Base-by-base conservation (phyloP, 2,888 invertebrate species). In the Acholoe squamosa region DNA sequence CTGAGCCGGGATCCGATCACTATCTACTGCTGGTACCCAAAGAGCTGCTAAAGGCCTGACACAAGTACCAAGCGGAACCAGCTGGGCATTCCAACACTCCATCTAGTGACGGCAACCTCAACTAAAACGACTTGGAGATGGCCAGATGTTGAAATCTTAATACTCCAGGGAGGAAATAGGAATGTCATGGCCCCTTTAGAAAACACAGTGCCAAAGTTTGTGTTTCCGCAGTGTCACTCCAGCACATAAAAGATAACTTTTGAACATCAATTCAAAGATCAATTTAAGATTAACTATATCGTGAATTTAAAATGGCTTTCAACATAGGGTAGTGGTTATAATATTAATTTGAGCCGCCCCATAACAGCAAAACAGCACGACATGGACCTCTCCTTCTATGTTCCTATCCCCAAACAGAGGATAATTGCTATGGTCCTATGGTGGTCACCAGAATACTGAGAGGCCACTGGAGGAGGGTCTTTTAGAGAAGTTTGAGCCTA, bases 1-100 rank as follows among this genome's bases (percentile, higher is more conserved):
- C 71, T 71, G 71, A 71, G 25, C 71, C 71, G 25, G 71, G 71
- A 71, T 71, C 71, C 31, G 71, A 71, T 71, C 71, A 16, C 71
- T 71, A 71, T 71, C 71, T 71, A 22, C 61, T 28, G 61, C 61
- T 61, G n/a, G 61, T 61, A n/a, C 71, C 71, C 71, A 71, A 28
- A 22, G 14, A n/a, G 71, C 71, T 28, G 28, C 61, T 28, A 71
- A 28, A 28, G 71, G 31, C 28, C 25, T 28, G 71, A 25, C 25
- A 71, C 28, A 28, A 28, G 71, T 71, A 71, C 28, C 71, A 0
- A 25, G 5, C 25, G 71, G 71, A 71, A 71, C 71, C 61, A 61
- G 61, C 19, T n/a, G 61, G 61, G 3, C 43, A 43, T 3, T 43
- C 10, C 43, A 43, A 3, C 5, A 43, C 43, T 43, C 43, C 43